Evolutionary conservation across 2,888 invertebrate species (phyloP).

Genomic region (Crepidodera aurea): DNA sequence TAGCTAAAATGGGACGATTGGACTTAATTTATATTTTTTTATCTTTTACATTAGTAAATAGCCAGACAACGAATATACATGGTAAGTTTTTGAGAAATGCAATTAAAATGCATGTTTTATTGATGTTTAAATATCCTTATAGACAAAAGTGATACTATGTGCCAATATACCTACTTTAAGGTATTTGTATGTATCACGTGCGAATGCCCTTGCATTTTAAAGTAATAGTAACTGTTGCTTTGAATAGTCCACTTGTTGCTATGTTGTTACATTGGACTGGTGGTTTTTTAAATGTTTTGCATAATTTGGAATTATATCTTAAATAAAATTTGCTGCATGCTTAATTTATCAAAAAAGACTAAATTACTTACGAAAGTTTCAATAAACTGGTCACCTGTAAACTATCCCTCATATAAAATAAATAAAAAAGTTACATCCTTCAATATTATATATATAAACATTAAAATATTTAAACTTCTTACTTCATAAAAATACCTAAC

Average conservation of each 20-base stretch:
- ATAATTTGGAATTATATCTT: no score
- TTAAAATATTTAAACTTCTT: no score
- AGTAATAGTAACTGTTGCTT: constrained; percentile 7
- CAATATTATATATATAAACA: no score
- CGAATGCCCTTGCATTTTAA: constrained; percentile 6
- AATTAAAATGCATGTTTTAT: not conserved
- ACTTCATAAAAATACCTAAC: no score
- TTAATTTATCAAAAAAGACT: no score
- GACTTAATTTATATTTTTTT: constrained; percentile 24
- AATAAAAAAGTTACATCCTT: no score
- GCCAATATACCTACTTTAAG: not conserved
- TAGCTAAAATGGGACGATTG: constrained; percentile 32
- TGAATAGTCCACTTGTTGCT: constrained; percentile 19
- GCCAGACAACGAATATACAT: constrained; percentile 19
- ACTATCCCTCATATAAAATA: no score
- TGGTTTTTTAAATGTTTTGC: no score
- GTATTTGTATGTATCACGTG: constrained; percentile 16
- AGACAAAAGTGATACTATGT: constrained; percentile 6
- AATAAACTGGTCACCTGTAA: no score
- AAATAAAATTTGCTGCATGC: no score
- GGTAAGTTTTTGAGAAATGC: constrained; percentile 8
- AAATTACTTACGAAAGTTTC: no score
- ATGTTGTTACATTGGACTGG: not conserved
- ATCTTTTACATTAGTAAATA: constrained; percentile 21
- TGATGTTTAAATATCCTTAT: constrained; percentile 12